A percentile compares a stretch with the other conserved stretches of the same genome.
Conservation (phyloP, 1,140 invertebrate genomes). For the Drosophila azteca region DNA sequence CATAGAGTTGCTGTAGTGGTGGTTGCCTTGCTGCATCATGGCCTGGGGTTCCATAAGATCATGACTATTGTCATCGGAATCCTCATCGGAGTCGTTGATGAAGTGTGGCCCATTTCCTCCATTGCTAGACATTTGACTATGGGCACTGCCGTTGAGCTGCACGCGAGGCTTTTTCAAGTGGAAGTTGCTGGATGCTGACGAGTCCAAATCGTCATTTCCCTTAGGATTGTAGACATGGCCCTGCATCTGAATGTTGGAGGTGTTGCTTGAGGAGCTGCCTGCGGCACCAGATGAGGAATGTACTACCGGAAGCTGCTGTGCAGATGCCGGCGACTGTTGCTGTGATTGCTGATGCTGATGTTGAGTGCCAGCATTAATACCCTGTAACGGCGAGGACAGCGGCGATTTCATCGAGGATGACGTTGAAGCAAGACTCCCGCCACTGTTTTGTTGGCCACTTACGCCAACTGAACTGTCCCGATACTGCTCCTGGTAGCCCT, state of each 20-base stretch:
- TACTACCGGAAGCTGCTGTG: conserved; percentile 46
- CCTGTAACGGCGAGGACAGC: conserved; percentile 70
- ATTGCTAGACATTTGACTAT: conserved; percentile 56
- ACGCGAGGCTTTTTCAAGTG: conserved; percentile 73
- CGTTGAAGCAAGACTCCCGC: conserved; percentile 67
- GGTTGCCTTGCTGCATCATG: conserved; percentile 62
- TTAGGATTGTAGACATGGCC: conserved; percentile 59
- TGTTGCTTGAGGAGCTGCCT: conserved; percentile 24
- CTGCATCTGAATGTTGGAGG: conserved; percentile 47
- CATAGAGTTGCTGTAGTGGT: conserved; percentile 56
- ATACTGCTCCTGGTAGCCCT: conserved; percentile 74
- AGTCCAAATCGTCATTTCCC: conserved; percentile 62
- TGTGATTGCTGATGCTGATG: conserved; percentile 51
- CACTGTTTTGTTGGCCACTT: conserved; percentile 46
- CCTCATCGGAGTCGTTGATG: conserved; percentile 70
- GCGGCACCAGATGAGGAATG: conserved; percentile 67
- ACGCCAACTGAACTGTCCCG: conserved; percentile 53
- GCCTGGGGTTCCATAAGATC: conserved; percentile 61
- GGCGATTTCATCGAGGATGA: conserved; percentile 82
- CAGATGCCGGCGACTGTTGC: conserved; percentile 31
- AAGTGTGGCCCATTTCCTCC: conserved; percentile 57
- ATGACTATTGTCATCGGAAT: conserved; percentile 75
- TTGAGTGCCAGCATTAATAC: conserved; percentile 23
- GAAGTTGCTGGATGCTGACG: conserved; percentile 63
- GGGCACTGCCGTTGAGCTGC: conserved; percentile 56